Conservation (phyloP, 2,888 invertebrate species). For the Polylopha cassiicola region DNA sequence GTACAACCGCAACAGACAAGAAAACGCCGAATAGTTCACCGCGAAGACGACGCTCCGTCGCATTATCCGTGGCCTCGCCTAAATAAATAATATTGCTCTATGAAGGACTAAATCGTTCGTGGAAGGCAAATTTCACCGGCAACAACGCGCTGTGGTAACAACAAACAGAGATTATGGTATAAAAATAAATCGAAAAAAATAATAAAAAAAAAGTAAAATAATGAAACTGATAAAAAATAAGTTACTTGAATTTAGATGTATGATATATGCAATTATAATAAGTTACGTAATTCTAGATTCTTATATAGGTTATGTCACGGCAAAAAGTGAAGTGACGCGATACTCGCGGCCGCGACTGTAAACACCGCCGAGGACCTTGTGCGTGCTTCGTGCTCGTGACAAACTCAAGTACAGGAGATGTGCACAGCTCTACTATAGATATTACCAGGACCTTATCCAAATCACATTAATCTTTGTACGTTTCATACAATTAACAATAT, state of each 20-base stretch:
- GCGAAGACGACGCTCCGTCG: conserved; percentile 31
- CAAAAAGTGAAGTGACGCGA: conserved; percentile 42
- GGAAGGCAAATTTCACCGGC: conserved; percentile 84
- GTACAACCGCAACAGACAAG: conserved; percentile 58
- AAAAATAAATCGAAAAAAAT: conserved; percentile 55
- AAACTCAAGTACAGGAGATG: conserved; percentile 64
- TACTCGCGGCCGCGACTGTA: conserved; percentile 33
- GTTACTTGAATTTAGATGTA: conserved; percentile 76
- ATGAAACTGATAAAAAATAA: conserved; percentile 76
- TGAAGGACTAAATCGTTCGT: conserved; percentile 75
- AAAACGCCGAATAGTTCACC: conserved; percentile 49
- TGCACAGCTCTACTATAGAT: conserved; percentile 49
- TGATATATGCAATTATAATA: conserved; percentile 75
- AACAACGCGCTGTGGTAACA: conserved; percentile 78
- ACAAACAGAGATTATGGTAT: conserved; percentile 79
- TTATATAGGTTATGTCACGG: conserved; percentile 60
- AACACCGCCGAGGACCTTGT: conserved; percentile 38
- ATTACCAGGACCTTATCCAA: conserved; percentile 52
- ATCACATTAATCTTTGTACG: conserved; percentile 55
- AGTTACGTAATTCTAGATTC: conserved; percentile 74
- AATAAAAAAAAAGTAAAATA: conserved; percentile 78
- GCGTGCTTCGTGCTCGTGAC: conserved; percentile 64
- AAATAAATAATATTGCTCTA: conserved; percentile 32
- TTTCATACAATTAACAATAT: conserved; percentile 43
- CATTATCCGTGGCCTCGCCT: conserved; percentile 34